These are phyloP conservation scores for Acanthurus leucopareius DNA, from an alignment of 2,797 vertebrate species.

Conservation along the genomic window DNA sequence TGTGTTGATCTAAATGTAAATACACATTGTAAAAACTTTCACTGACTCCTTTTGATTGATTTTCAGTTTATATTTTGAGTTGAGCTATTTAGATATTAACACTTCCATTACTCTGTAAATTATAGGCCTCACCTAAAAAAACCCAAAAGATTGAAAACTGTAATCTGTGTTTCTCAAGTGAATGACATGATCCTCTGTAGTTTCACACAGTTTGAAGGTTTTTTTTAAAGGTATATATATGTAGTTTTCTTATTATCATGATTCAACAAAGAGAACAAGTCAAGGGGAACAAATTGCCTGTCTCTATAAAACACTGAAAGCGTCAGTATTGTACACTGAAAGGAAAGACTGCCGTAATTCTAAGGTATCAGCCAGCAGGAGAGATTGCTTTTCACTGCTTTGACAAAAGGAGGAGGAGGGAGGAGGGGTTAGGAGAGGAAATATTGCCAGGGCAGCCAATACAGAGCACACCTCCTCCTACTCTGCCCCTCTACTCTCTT, in stretches of 20 bases:
- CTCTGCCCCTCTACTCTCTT: slow-evolving; percentile 66
- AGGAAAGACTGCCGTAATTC: slow-evolving; percentile 71
- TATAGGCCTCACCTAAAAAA: no score
- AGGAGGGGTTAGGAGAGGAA: slow-evolving; percentile 77
- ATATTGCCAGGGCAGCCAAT: slow-evolving; percentile 79
- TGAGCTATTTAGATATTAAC: no score
- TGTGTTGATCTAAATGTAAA: no score
- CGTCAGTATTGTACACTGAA: slow-evolving; percentile 71
- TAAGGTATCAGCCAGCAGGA: slow-evolving; percentile 80
- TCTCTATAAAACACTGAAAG: slow-evolving; percentile 71
- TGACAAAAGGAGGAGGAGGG: slow-evolving; percentile 76
- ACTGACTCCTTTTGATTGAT: no score
- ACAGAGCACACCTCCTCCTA: slow-evolving; percentile 67
- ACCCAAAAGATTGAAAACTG: no score
- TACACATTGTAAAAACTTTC: no score
- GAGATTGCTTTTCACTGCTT: slow-evolving; percentile 81
- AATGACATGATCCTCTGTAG: not conserved
- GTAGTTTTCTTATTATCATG: slow-evolving; percentile 52
- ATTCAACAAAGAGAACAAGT: slow-evolving; percentile 62
- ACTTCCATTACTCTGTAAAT: no score
- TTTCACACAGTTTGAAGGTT: slow-evolving; percentile 2
- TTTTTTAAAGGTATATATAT: slow-evolving; percentile 19
- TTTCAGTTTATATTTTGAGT: no score
- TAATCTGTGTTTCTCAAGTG: no score
- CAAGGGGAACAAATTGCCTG: slow-evolving; percentile 67